Percentiles rank a stretch among this genome's conserved stretches.
phyloP scores from a whole-genome alignment of 2,113 vertebrate genomes.

The Bubalus kerabau region DNA sequence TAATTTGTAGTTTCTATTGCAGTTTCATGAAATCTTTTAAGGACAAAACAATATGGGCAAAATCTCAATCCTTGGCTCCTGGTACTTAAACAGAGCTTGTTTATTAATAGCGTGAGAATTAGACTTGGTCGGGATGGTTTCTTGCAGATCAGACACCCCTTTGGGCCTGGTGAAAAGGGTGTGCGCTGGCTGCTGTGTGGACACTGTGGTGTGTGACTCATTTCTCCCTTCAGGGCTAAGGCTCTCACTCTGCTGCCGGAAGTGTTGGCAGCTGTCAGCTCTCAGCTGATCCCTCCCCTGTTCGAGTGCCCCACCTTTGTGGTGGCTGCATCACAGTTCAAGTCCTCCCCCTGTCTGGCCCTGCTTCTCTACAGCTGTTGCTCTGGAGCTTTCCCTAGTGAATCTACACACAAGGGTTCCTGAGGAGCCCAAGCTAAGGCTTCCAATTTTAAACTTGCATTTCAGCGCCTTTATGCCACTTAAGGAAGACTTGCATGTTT shows the following conservation, averaged over 20 bases:
- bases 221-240: neutral
- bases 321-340: neutral
- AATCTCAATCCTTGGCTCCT: neutral
- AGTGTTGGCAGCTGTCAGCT: neutral
- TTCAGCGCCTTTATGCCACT: neutral
- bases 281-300: neutral
- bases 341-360: neutral
- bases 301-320: neutral
- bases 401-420: neutral
- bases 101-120: neutral
- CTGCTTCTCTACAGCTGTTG: neutral
- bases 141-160: neutral
- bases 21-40: neutral
- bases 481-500: neutral
- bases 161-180: neutral
- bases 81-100: neutral
- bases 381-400: neutral
- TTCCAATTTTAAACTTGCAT: neutral
- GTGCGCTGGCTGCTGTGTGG: fast-evolving
- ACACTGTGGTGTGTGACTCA: too few relatives aligned
- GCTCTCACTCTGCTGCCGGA: neutral
- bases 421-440: neutral
- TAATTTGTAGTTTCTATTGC: neutral
- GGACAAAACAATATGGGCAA: neutral
- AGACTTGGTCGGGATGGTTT: neutral